Base-by-base conservation (phyloP, 2,113 vertebrate species). In the Ciconia maguari region DNA sequence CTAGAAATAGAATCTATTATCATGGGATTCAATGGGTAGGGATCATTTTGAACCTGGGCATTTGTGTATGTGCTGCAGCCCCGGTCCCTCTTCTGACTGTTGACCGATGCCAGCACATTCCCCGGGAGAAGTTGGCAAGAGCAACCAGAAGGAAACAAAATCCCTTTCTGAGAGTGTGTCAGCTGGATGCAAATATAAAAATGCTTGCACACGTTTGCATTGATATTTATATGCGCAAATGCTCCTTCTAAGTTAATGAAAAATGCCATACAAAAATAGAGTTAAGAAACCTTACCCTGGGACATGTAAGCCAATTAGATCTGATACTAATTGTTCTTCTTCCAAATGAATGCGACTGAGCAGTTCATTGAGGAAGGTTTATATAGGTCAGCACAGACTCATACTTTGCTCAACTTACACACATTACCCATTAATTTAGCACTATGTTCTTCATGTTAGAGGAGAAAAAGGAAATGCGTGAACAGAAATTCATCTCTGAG, bases 391-490 rank as follows among this genome's bases (percentile, higher is more conserved):
- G 46, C 51, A 60, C 38, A 48, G 29, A 29, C 15, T 24, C 20
- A 3, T 13, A 22, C 44, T 38, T 74, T 41, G 9, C 41, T 74
- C 18, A 55, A 4, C 13, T 64, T 55, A 15, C 3, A 24, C 9
- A 0, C 13, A 9, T 11, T n/a, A 30, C 17, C 42, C 57, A 3
- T 5, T 18, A 68, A 48, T 76, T 87, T 13, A 25, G 32, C 17
- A 4, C 30, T 1, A 0, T 1, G 6, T 4, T 65, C 29, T n/a
- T 34, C 17, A 8, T 21, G 26, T 27, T 16, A 9, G 38, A 61
- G 24, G 41, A 41, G 25, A 49, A 58, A 51, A 72, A 30, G 52
- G 66, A 64, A 77, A 80, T 2, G 10, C 2, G 0, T 1, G 3
- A 68, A 7, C 16, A 58, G 15, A 10, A 82, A 25, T n/a, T 54